Conservation (phyloP, 2,797 vertebrate species). For the Percopsis omiscomaycus region DNA sequence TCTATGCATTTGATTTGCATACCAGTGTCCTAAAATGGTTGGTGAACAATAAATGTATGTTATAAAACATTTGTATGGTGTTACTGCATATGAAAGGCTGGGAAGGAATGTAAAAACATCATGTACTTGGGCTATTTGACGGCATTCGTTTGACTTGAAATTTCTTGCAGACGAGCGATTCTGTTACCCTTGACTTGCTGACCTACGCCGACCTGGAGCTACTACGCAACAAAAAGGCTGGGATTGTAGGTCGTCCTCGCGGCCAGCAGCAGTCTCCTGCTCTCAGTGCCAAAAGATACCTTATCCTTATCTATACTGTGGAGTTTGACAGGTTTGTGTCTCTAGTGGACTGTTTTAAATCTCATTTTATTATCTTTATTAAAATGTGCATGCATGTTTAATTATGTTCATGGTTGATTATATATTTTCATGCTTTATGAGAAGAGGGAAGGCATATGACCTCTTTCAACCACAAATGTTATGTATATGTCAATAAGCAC, state of each 20-base stretch:
- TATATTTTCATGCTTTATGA: no score
- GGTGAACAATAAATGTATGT: no score
- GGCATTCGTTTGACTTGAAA: not conserved
- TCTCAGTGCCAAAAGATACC: conserved; percentile 88
- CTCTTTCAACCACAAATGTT: no score
- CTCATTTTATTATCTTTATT: not conserved
- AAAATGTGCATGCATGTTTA: not conserved
- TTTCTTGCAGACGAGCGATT: conserved; percentile 84
- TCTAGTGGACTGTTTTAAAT: not conserved
- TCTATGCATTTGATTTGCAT: no score
- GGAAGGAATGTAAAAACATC: no score
- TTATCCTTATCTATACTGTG: conserved; percentile 94
- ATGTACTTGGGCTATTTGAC: no score
- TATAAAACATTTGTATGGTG: no score
- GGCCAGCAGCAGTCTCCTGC: conserved; percentile 77
- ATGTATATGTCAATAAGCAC: not conserved
- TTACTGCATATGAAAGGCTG: no score
- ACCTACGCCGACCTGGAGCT: conserved; percentile 90
- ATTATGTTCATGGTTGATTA: no score
- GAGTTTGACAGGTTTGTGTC: conserved; percentile 90
- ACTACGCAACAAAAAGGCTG: conserved; percentile 85
- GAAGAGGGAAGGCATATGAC: no score
- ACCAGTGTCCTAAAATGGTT: no score
- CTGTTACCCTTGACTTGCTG: conserved; percentile 90
- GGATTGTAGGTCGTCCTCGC: conserved; percentile 76